Base-by-base conservation (phyloP, 2,888 invertebrate genomes). In the Herminia tarsipennalis region DNA sequence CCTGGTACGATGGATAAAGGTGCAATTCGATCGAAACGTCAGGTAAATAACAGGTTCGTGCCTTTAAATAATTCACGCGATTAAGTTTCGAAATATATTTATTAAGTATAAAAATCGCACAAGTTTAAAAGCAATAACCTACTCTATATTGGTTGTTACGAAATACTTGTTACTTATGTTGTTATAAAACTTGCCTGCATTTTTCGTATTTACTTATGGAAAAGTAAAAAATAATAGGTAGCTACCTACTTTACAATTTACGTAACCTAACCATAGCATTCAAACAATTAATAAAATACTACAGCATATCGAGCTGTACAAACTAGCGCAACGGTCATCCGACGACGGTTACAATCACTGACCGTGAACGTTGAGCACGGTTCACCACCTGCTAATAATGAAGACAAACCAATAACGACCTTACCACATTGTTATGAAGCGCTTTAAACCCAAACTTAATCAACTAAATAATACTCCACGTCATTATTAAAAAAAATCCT, bases 271-370 rank as follows among this genome's bases (percentile, higher is more conserved):
- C 38, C 30, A 29, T 44, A 44, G 45, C 44, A 29, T 35, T 36
- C 32, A 27, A 43, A 48, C 32, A 53, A 45, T 48, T 58, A 53
- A 56, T 56, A 38, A 56, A 57, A 61, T 66, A 57, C 54, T 65
- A 58, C 67, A 58, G 66, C 65, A 65, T 66, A 68, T 59, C 50
- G 61, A 57, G 63, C 65, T 51, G 67, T 68, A 70, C 67, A 71
- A 64, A 42, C 51, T 48, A 46, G 70, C 58, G 64, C 81, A 83
- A 81, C 87, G 82, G 86, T 81, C 78, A 70, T 52, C 66, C 25
- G 68, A 69, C 69, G 81, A 75, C 89, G 85, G 89, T 88, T 88
- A 76, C 52, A 73, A 50, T 56, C 86, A 86, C 63, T 52, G 46
- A 83, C 73, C 89, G 88, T 88, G 86, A 89, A 88, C 73, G 69